Evolutionary conservation across 2,113 vertebrate species (phyloP).

Genomic region (Syrmaticus mikado): DNA sequence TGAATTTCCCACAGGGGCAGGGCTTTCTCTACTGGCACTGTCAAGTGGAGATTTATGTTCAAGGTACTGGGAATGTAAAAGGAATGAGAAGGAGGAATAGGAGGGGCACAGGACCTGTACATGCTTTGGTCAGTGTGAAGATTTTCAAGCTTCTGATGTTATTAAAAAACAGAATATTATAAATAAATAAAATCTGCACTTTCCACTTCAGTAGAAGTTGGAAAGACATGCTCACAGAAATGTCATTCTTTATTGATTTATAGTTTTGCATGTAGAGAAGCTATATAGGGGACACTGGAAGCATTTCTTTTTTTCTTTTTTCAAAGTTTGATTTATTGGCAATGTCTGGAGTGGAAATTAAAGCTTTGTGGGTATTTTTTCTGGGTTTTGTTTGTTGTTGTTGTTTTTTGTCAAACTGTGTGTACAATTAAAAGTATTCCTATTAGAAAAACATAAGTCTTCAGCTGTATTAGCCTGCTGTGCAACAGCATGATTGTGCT

Average conservation of each 20-base stretch:
- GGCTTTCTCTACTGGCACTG: background rate
- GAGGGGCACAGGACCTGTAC: rapidly evolving
- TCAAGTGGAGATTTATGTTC: background rate
- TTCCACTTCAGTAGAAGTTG: background rate
- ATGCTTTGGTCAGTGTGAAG: background rate
- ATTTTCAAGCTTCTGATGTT: background rate
- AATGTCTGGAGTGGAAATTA: background rate
- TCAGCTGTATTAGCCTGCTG: background rate
- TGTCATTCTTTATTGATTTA: background rate
- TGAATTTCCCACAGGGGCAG: background rate
- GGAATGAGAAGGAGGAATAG: background rate
- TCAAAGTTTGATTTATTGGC: background rate
- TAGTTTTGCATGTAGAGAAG: background rate
- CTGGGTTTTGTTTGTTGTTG: background rate
- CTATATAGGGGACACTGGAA: background rate
- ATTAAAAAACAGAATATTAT: background rate
- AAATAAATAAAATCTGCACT: background rate
- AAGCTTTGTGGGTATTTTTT: background rate
- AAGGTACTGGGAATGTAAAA: rapidly evolving
- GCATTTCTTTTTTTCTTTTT: background rate
- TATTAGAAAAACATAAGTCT: background rate
- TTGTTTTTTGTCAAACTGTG: background rate
- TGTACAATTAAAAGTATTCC: background rate
- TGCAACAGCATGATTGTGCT: background rate
- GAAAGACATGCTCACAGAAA: background rate